Base-by-base conservation (phyloP, 1,140 invertebrate genomes). In the Drosophila punjabiensis region DNA sequence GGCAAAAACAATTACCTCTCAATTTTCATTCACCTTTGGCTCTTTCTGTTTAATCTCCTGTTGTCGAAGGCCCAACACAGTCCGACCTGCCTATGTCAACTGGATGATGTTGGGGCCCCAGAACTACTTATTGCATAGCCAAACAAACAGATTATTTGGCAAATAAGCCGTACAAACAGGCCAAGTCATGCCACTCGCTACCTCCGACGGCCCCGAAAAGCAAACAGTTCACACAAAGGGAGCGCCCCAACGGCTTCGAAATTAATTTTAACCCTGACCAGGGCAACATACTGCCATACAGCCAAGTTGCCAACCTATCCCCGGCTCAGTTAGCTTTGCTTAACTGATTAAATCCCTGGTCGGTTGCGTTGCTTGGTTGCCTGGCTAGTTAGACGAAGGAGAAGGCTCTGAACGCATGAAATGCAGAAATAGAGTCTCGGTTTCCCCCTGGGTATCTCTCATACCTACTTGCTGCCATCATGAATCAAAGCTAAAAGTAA, bases 61-160 rank as follows among this genome's bases (percentile, higher is more conserved):
- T 43, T 73, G 55, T 41, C 68, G 37, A 52, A 53, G 55, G 9
- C 11, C 30, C 33, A 39, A 53, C 66, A 70, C 47, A 69, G 64
- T 69, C 18, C 13, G n/a, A 37, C 28, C 70, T 37, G 70, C 45
- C 70, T 73, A 62, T 62, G 70, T 74, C 70, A 61, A 74, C 67
- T 52, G 48, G 37, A 45, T 52, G 67, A 56, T 35, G 55, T 30
- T 20, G 0, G 10, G 39, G 20, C 16, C 55, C 14, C n/a, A 45
- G 55, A 74, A 75, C 71, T 75, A 74, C 68, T 75, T 75, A 75
- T 75, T 75, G 71, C 71, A 74, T 74, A 60, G 71, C 69, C 71
- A 75, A 75, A 75, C 69, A 75, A 75, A 62, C 71, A 75, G 71
- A 75, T 75, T 75, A 75, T 75, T 75, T 75, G 69, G 69, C 70